Conservation (phyloP, 2,888 invertebrate species). For the Drosophila mimica region DNA sequence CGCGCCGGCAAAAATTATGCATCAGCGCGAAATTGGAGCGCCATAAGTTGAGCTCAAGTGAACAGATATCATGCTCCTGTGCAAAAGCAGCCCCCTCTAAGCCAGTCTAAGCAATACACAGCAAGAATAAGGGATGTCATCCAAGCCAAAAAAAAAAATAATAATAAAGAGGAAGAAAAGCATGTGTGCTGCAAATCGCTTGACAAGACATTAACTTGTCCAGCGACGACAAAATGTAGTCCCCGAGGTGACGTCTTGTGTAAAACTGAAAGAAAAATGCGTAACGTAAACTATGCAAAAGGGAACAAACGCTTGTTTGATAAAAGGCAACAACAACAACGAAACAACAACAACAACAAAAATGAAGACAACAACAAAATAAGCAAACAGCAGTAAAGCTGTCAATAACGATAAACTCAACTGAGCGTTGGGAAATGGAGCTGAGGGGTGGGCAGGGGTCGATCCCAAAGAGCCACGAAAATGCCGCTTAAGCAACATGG, state of each 20-base stretch:
- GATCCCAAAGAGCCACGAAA: constrained; percentile 50
- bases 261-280: constrained; percentile 58
- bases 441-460: neutral
- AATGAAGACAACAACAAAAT: constrained; percentile 21
- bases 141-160: neutral
- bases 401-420: constrained; percentile 78
- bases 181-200: constrained; percentile 33
- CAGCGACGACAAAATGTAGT: constrained; percentile 17
- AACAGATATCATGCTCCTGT: constrained; percentile 47
- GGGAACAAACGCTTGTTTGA: constrained; percentile 69
- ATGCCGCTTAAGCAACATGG: constrained; percentile 78
- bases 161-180: neutral
- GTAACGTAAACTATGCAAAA: constrained; percentile 73
- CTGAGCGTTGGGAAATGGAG: constrained; percentile 31
- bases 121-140: constrained; percentile 34
- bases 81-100: neutral
- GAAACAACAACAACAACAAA: constrained; percentile 1
- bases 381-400: constrained; percentile 61
- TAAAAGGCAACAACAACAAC: constrained; percentile 37
- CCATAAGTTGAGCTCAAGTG: constrained; percentile 72
- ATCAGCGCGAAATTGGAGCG: constrained; percentile 80
- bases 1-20: constrained; percentile 71
- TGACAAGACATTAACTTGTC: constrained; percentile 67
- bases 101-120: constrained; percentile 44
- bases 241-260: constrained; percentile 67